Evolutionary conservation across 2,797 vertebrate genomes (phyloP), one percentile per base, ranked within the genome.

Genomic region (Philypnodon macrostomus): DNA sequence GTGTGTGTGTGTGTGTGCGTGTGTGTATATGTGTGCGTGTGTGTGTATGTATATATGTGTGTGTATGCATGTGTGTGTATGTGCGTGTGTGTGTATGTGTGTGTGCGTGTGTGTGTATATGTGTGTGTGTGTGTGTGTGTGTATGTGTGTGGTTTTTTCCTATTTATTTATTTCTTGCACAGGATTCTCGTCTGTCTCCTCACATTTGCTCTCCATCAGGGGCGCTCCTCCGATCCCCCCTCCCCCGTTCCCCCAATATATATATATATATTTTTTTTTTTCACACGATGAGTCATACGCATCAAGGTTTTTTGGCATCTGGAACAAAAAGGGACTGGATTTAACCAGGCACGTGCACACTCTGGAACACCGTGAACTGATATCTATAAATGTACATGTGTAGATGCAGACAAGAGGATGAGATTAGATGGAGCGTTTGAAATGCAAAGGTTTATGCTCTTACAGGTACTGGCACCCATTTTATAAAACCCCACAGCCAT

Each of bases 281-380:
- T 67, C 75, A 79, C 53, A 70, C 62, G 26, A 67, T 86, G 84
- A 88, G 63, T 87, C 81, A 83, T 75, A 48, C 64, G 47, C 69
- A 63, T 66, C 41, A 42, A 37, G 8, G 3, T 35, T 61, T 56
- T 46, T 50, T 39, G 59, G 63, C 62, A 71, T 75, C 58, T 80
- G 66, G 65, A 72, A 72, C 49, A 72, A 67, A 63, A 54, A 24
- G 35, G 21, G 47, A 33, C n/a, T 32, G 58, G 35, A 56, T 13
- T 21, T 48, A 49, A 36, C 9, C 4, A 30, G 11, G 21, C 49
- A 58, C 46, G 45, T 11, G 18, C 38, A 44, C 7, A 33, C 5
- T 8, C 23, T 4, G 32, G 26, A n/a, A 30, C 26, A 58, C 17
- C 16, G 13, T n/a, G 11, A 32, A 9, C 37, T 31, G 12, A 18